Evolutionary conservation across 1,140 invertebrate genomes (phyloP).

Genomic region (Drosophila chauvacae): DNA sequence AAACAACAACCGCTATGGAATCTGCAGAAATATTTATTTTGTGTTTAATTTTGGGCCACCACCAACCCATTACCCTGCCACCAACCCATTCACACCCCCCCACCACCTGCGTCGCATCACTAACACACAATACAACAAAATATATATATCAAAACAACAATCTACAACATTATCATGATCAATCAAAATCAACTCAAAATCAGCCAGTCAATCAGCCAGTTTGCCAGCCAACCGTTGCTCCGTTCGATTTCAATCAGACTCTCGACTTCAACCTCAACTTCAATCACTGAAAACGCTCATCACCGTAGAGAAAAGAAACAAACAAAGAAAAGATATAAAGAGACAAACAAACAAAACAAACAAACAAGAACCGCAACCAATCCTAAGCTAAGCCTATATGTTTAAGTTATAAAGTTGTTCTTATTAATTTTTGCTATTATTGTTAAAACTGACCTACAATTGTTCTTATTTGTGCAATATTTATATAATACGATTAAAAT

Average conservation of each 20-base stretch:
- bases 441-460: conserved; percentile 75
- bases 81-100: conserved; percentile 46
- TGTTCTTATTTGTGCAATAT: conserved; percentile 82
- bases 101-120: conserved; percentile 46
- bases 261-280: conserved; percentile 45
- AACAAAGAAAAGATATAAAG: conserved; percentile 18
- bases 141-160: conserved; percentile 43
- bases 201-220: conserved; percentile 30
- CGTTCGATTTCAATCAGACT: conserved; percentile 38
- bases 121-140: conserved; percentile 25
- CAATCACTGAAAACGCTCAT: conserved; percentile 80
- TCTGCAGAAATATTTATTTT: conserved; percentile 34
- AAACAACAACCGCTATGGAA: conserved; percentile 33
- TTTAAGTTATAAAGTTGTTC: conserved; percentile 76
- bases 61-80: conserved; percentile 13
- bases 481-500: conserved; percentile 68
- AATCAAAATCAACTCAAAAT: conserved; percentile 65
- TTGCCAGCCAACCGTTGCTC: conserved; percentile 41
- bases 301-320: conserved; percentile 24
- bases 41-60: conserved; percentile 56
- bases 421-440: conserved; percentile 74
- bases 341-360: conserved; percentile 16
- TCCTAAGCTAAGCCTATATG: conserved; percentile 66
- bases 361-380: conserved; percentile 48
- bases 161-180: conserved; percentile 78